Evolutionary conservation across 2,888 invertebrate genomes (phyloP).

Genomic region (Eledone cirrhosa): DNA sequence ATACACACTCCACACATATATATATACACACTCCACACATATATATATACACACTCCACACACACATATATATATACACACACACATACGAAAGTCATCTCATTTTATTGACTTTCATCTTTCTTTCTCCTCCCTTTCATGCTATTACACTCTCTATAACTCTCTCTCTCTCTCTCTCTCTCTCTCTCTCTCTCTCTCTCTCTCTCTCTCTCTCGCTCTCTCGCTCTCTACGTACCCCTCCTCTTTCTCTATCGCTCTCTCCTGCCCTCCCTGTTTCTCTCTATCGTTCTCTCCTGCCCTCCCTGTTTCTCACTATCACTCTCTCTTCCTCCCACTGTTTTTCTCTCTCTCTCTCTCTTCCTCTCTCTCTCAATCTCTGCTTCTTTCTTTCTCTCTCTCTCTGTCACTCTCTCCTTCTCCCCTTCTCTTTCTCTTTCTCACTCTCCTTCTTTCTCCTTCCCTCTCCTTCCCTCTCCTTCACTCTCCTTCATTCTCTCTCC

Average conservation of each 20-base stretch:
- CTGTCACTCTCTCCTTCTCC: conserved; percentile 30
- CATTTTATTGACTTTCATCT: no score
- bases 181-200: conserved; percentile 26
- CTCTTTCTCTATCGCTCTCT: conserved; percentile 3
- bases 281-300: conserved; percentile 20
- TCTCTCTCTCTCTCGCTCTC: background rate
- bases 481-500: no score
- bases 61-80: no score
- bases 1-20: no score
- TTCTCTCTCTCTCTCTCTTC: conserved; percentile 32
- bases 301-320: conserved; percentile 31
- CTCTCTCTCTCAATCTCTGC: conserved; percentile 26
- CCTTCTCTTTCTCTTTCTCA: background rate
- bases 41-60: no score
- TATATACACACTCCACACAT: no score
- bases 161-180: conserved; percentile 29
- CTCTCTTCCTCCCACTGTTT: conserved; percentile 22
- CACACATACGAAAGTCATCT: no score
- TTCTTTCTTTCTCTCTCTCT: conserved; percentile 30
- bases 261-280: conserved; percentile 17
- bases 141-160: conserved; percentile 28
- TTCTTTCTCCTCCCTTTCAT: conserved; percentile 8
- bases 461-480: no score
- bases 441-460: background rate
- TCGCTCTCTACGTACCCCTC: background rate